Evolutionary conservation across 2,797 vertebrate genomes (phyloP), one percentile per base, ranked within the genome.

Genomic region (Onychomys leucogaster): DNA sequence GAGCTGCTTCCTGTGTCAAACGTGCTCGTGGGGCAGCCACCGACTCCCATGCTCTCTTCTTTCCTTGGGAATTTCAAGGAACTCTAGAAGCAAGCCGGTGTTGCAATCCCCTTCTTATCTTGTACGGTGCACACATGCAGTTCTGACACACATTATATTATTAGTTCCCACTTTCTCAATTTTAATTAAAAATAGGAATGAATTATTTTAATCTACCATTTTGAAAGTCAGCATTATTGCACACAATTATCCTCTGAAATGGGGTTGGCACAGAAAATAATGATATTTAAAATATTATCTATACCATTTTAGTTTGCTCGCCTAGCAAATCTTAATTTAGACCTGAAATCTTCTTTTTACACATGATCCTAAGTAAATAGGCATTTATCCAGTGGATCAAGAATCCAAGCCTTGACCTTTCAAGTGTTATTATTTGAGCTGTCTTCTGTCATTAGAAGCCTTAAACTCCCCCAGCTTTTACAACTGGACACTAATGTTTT

Each of bases 161-260:
- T 95, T 97, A 97, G 94, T 98, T 85, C 92, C 86, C 93, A 95
- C 85, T 97, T 96, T 96, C 92, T 95, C 94, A 88, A 46, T 95
- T 97, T 97, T 98, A 98, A 97, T 97, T 98, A 98, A 98, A 97
- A 97, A 89, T 81, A 95, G 97, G 96, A 96, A 97, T 96, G 97
- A 98, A 94, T 94, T 98, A 95, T 97, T 98, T 98, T 98, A 98
- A 98, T 98, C 98, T 97, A 94, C 91, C 90, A 0, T 95, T 94
- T 97, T 97, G 93, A 95, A 88, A 96, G 89, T 98, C 97, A 95
- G 97, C 89, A 61, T 97, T 98, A 97, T 96, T 96, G 92, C 82
- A 94, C 46, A 77, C 89, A 96, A 96, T 98, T 97, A 98, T 96
- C 95, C 83, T 90, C 67, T 95, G 96, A 97, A 98, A 98, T 97